Percentiles rank a stretch among this genome's conserved stretches.
Evolutionary conservation across 1,140 invertebrate species (phyloP).

Genomic region (Pentalonia nigronervosa): DNA sequence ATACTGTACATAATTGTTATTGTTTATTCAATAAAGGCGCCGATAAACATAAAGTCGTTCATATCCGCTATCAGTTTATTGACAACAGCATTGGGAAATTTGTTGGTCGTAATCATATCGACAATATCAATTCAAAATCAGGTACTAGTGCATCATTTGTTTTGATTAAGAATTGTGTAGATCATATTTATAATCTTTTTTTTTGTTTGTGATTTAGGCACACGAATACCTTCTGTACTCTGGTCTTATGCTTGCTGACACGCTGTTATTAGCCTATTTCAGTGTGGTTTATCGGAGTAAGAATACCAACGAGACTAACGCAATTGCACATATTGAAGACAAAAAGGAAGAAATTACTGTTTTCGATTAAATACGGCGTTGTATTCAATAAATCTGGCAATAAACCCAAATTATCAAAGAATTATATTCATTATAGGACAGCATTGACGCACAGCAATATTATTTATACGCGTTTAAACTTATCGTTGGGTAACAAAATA

Average conservation of each 20-base stretch:
- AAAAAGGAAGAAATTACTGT: not conserved
- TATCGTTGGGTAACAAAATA: not conserved
- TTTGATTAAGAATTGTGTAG: slow-evolving; percentile 61
- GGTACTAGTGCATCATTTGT: slow-evolving; percentile 47
- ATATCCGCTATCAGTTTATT: slow-evolving; percentile 66
- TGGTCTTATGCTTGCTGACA: slow-evolving; percentile 82
- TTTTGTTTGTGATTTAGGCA: slow-evolving; percentile 69
- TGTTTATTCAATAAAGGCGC: slow-evolving; percentile 66
- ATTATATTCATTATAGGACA: not conserved
- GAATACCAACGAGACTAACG: too few relatives aligned
- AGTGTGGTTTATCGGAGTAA: slow-evolving; percentile 69
- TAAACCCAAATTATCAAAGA: not conserved
- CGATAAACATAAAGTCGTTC: slow-evolving; percentile 68
- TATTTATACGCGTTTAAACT: not conserved
- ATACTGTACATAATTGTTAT: slow-evolving; percentile 60
- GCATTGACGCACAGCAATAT: not conserved
- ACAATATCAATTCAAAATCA: slow-evolving; percentile 66
- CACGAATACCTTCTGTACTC: slow-evolving; percentile 90
- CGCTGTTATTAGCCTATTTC: slow-evolving; percentile 81
- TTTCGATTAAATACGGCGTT: not conserved
- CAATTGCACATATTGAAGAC: not conserved
- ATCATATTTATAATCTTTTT: not conserved
- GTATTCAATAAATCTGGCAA: not conserved
- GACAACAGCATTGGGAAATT: slow-evolving; percentile 66
- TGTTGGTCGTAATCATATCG: slow-evolving; percentile 66